Conservation (phyloP, 2,113 vertebrate species). For the Ahaetulla prasina region DNA sequence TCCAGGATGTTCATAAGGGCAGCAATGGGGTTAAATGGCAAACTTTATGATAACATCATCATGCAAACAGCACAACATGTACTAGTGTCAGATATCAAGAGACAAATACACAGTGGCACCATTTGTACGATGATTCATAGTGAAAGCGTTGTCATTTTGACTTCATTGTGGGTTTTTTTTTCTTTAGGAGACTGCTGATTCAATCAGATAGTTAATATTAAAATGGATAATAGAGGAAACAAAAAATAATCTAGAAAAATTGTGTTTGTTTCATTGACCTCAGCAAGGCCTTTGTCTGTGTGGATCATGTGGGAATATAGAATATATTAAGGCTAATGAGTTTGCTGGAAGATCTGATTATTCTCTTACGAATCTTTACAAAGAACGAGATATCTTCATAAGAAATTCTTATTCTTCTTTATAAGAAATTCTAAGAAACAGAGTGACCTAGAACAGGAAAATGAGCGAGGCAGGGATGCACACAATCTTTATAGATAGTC, state of each 20-base stretch:
- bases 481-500: not conserved
- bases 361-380: not conserved
- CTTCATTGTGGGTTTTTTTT: not conserved
- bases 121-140: not conserved
- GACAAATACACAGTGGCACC: not conserved
- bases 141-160: not conserved
- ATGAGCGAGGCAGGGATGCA: not conserved
- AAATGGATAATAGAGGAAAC: not conserved
- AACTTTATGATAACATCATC: not conserved
- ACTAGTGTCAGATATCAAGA: not conserved
- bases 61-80: not conserved
- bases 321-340: not conserved
- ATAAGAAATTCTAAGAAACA: not conserved
- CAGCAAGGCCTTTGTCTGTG: not conserved
- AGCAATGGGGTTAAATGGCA: not conserved
- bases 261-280: not conserved
- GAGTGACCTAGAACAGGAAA: not conserved
- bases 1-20: not conserved
- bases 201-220: not conserved
- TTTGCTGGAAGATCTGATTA: not conserved
- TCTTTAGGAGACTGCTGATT: not conserved
- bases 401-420: not conserved
- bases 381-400: not conserved
- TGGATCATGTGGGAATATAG: not conserved
- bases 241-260: not conserved